Evolutionary conservation across 1,140 invertebrate species (phyloP), one percentile per base, ranked within the genome.

Genomic region (Triops longicaudatus): DNA sequence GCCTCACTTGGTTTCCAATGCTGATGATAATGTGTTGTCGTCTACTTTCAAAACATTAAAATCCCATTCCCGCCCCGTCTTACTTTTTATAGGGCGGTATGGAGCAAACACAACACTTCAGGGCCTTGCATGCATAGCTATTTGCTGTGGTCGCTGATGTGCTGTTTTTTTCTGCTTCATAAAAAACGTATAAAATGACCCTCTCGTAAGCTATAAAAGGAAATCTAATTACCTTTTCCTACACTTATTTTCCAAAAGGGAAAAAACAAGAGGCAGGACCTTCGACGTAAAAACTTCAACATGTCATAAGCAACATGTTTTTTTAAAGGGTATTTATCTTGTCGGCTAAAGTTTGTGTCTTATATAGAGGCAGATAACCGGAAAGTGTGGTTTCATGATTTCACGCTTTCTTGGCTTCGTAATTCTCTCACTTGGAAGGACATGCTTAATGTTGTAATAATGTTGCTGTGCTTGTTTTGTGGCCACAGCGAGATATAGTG

Each of bases 211-310:
- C 50, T 22, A 63, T 63, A 63, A 63, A 63, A 63, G 50, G 17
- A n/a, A 63, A 63, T 63, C 50, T 63, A 63, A 63, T 63, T 63
- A 63, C 50, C 50, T 63, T 63, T 63, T 22, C 50, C n/a, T 63
- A 22, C 22, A 22, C 50, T 63, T n/a, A 63, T 63, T 3, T 63
- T 37, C 31, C 50, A 9, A 63, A 63, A n/a, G 9, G 17, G 50
- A 22, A 22, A 63, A 63, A 63, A 3, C 14, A 63, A 63, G 22
- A n/a, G 50, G 14, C 50, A 63, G 14, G 50, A 14, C 50, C 14
- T 22, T 12, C 2, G 22, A 63, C 3, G 50, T 17, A 22, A 63
- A 22, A 63, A 63, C 50, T 10, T 14, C 14, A 63, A 63, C 44
- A 63, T 63, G 44, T 22, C 44, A 63, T 63, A 63, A 63, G 50